Evolutionary conservation across 2,888 invertebrate genomes (phyloP).

Genomic region (Bellardia bayeri): DNA sequence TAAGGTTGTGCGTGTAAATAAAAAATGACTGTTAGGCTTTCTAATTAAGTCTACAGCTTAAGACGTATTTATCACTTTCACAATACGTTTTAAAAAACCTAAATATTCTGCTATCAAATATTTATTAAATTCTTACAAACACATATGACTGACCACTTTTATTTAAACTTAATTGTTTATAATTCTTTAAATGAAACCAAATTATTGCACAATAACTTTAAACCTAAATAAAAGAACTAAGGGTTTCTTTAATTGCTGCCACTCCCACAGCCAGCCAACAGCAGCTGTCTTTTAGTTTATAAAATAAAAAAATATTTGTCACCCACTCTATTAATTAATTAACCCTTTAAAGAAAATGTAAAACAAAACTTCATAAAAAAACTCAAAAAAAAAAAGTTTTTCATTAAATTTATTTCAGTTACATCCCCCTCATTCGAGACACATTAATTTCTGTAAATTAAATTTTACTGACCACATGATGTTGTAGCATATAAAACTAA

Average conservation of each 20-base stretch:
- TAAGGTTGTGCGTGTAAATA: too few relatives aligned
- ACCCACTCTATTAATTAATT: slow-evolving; percentile 65
- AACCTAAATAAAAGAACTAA: not conserved
- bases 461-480: slow-evolving; percentile 66
- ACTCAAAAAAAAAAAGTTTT: slow-evolving; percentile 11
- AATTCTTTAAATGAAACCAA: slow-evolving; percentile 13
- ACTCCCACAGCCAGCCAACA: not conserved
- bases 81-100: not conserved
- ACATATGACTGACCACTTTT: slow-evolving; percentile 18
- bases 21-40: too few relatives aligned
- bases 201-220: slow-evolving; percentile 21
- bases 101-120: not conserved
- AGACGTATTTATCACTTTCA: not conserved
- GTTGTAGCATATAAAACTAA: slow-evolving; percentile 30
- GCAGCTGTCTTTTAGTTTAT: slow-evolving; percentile 32
- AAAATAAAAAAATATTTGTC: slow-evolving; percentile 23
- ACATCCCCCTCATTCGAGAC: slow-evolving; percentile 15
- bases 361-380: not conserved
- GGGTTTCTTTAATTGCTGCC: not conserved
- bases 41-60: not conserved
- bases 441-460: slow-evolving; percentile 60
- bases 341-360: slow-evolving; percentile 42
- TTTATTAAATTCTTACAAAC: not conserved
- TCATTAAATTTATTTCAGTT: slow-evolving; percentile 18
- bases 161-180: slow-evolving; percentile 21